A percentile compares a stretch with the other conserved stretches of the same genome.
phyloP scores from a whole-genome alignment of 2,797 vertebrate genomes.

The Varecia variegata region DNA sequence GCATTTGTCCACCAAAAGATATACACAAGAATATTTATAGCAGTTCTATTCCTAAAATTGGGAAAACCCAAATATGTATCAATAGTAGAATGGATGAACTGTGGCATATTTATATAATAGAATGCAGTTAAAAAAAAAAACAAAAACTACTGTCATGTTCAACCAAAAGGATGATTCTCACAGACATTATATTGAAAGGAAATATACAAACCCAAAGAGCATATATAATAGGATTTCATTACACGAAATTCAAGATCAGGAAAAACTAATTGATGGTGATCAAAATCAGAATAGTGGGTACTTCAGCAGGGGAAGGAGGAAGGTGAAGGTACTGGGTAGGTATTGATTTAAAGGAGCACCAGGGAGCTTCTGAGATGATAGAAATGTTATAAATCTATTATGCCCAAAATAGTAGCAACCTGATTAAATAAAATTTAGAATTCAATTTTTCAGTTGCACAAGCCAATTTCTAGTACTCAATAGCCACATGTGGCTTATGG shows the following conservation, averaged over 20 bases:
- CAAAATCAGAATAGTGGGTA: not conserved
- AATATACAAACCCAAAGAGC: not conserved
- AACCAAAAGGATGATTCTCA: not conserved
- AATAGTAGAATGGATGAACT: not conserved
- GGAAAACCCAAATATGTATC: not conserved
- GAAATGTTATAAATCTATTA: not conserved
- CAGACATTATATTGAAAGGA: not conserved
- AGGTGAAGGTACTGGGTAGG: no score
- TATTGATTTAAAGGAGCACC: not conserved
- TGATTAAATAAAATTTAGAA: not conserved
- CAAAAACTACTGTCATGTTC: not conserved
- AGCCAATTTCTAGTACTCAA: not conserved
- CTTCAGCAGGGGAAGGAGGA: not conserved
- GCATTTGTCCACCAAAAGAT: not conserved
- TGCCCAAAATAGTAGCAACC: not conserved
- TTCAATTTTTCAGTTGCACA: not conserved
- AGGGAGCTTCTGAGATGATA: not conserved
- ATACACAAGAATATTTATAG: not conserved
- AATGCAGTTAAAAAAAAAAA: not conserved
- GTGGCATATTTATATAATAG: not conserved
- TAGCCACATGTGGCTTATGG: not conserved
- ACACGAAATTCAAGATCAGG: not conserved
- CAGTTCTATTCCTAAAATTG: not conserved
- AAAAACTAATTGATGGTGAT: not conserved
- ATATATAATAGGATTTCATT: not conserved